Evolutionary conservation across 2,888 invertebrate genomes (phyloP).

Genomic region (Dicycla oo): DNA sequence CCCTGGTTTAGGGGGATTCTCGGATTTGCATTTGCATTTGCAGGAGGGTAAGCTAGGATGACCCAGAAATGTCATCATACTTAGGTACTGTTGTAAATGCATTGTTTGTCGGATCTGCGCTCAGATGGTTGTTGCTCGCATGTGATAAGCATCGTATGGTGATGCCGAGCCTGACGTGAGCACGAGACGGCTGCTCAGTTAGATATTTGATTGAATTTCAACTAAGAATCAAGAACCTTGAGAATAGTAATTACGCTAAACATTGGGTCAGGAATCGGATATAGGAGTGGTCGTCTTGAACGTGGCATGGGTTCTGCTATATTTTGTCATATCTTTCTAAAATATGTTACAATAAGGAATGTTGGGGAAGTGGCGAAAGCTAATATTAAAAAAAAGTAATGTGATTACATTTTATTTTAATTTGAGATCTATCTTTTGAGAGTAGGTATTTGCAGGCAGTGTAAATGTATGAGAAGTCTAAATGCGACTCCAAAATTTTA

Average conservation of each 20-base stretch:
- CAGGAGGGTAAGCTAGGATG: background rate
- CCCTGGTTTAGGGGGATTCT: background rate
- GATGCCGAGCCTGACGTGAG: background rate
- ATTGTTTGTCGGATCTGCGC: background rate
- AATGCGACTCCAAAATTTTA: background rate
- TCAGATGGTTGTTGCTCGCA: background rate
- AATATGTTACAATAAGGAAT: too few relatives aligned
- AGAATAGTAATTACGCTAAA: background rate
- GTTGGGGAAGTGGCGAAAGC: too few relatives aligned
- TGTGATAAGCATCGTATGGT: background rate
- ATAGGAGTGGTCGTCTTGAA: background rate
- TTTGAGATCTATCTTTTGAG: too few relatives aligned
- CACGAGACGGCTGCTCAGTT: background rate
- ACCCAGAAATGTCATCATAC: background rate
- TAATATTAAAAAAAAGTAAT: too few relatives aligned
- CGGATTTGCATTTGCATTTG: background rate
- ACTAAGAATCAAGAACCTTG: background rate
- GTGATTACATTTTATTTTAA: background rate
- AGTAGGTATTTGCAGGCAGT: too few relatives aligned
- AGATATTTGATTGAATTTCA: background rate
- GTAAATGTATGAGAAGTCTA: background rate
- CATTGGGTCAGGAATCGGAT: background rate
- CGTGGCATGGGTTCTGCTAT: background rate
- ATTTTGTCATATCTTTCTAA: too few relatives aligned
- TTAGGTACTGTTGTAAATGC: background rate